Percentiles rank a stretch among this genome's conserved stretches.
Evolutionary conservation across 2,888 invertebrate genomes (phyloP).

Genomic region (Tetranychus piercei): DNA sequence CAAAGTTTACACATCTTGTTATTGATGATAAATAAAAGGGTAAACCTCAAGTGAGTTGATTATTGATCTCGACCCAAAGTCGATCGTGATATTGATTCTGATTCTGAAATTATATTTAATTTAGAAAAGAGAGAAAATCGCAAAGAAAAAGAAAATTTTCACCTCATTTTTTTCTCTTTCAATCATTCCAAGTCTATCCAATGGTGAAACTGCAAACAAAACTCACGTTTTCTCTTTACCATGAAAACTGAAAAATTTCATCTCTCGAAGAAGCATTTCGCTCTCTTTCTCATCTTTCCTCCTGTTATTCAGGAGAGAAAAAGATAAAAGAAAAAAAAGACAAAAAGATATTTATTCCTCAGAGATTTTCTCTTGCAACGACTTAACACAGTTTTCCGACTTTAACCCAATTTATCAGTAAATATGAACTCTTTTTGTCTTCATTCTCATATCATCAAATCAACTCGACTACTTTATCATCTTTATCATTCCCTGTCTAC

Average conservation of each 20-base stretch:
- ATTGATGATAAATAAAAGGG: too few relatives aligned
- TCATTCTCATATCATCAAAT: too few relatives aligned
- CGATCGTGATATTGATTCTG: neutral
- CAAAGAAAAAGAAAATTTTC: neutral
- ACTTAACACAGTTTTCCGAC: neutral
- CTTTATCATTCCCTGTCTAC: too few relatives aligned
- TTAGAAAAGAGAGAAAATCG: neutral
- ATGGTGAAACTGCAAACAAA: neutral
- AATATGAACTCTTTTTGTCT: neutral
- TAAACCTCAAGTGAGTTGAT: neutral
- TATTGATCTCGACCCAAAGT: neutral
- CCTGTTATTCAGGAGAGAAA: neutral
- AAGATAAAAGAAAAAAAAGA: too few relatives aligned
- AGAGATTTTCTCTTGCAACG: neutral
- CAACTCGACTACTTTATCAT: too few relatives aligned
- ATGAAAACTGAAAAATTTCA: too few relatives aligned
- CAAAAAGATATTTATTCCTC: neutral
- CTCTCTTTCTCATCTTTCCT: neutral
- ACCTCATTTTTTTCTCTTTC: neutral
- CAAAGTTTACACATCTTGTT: too few relatives aligned
- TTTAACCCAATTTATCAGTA: neutral
- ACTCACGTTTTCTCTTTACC: neutral
- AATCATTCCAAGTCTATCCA: neutral
- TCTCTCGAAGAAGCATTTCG: neutral
- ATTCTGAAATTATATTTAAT: neutral